Evolutionary conservation across 2,888 invertebrate species (phyloP), one percentile per base, ranked within the genome.

Genomic region (Drosophila acutilabella): DNA sequence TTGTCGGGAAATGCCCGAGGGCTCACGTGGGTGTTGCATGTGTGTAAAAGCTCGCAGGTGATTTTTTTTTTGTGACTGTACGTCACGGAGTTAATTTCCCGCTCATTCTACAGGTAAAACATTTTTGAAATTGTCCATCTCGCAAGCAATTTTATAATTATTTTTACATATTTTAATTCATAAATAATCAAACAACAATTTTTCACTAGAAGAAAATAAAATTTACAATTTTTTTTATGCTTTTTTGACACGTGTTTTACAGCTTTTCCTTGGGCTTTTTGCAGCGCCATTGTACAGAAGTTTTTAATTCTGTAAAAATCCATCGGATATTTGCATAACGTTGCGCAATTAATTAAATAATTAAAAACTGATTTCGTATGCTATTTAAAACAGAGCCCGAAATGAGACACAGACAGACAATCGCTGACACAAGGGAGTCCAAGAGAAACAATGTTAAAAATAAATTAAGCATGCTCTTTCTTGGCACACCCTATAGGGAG

Each of bases 341-440:
- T 71, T 77, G 70, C 57, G 81, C 74, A 86, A 85, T 85, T 81
- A 71, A 86, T 77, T 82, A 70, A 79, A 80, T 74, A 85, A 88
- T 85, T 86, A 72, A 83, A 85, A 85, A 71, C 76, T 76, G 80
- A 72, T 85, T 88, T 80, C 72, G 66, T 53, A 69, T 52, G 70
- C 74, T 58, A 68, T 65, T 69, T 73, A 41, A 64, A 66, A 69
- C 36, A 13, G 44, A 62, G 62, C 58, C 51, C 56, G 57, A 60
- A 60, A 40, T 47, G 57, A 53, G 53, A 48, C 57, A 60, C 54
- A 53, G 53, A 48, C 57, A 60, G 64, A 54, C 44, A 41, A 52
- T 38, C 30, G 54, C 59, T 61, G 59, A 70, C 66, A 78, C 67
- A 72, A 38, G 65, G 54, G 48, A 45, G 61, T 56, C 38, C 44